Conservation (phyloP, 2,888 invertebrate species). For the Gymnocheta viridis region DNA sequence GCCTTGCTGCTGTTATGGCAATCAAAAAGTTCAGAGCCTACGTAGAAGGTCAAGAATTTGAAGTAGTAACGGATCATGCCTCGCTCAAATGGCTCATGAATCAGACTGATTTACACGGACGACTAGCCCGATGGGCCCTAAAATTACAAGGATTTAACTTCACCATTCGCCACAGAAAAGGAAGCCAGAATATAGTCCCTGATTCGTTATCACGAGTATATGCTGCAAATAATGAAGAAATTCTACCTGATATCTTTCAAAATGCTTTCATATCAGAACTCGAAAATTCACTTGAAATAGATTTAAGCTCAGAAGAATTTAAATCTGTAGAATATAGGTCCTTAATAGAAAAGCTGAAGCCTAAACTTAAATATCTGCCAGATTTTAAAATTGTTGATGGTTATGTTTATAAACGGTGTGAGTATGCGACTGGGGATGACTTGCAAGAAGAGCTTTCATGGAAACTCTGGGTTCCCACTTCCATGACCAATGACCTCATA, state of each 20-base stretch:
- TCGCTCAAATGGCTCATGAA: conserved; percentile 26
- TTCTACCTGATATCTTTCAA: not conserved
- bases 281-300: conserved; percentile 17
- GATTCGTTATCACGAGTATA: not conserved
- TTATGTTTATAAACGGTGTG: conserved; percentile 22
- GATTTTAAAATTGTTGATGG: conserved; percentile 22
- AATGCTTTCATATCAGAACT: not conserved
- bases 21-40: conserved; percentile 19
- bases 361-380: not conserved
- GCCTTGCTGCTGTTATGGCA: conserved; percentile 11
- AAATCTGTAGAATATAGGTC: not conserved
- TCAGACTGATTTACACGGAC: not conserved
- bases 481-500: not conserved
- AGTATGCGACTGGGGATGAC: conserved; percentile 3
- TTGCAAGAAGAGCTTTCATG: conserved; percentile 19
- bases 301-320: not conserved
- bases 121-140: conserved; percentile 3
- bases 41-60: conserved; percentile 13
- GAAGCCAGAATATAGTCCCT: not conserved
- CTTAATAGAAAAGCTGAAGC: not conserved
- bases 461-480: conserved; percentile 35
- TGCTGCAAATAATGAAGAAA: not conserved
- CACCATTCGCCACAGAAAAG: conserved; percentile 3
- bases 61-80: conserved; percentile 9
- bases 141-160: conserved; percentile 30